Percentiles rank a stretch among this genome's conserved stretches.
These are phyloP conservation scores for Drosophila rufa DNA, from an alignment of 1,140 invertebrate genomes.

Conservation along the genomic window DNA sequence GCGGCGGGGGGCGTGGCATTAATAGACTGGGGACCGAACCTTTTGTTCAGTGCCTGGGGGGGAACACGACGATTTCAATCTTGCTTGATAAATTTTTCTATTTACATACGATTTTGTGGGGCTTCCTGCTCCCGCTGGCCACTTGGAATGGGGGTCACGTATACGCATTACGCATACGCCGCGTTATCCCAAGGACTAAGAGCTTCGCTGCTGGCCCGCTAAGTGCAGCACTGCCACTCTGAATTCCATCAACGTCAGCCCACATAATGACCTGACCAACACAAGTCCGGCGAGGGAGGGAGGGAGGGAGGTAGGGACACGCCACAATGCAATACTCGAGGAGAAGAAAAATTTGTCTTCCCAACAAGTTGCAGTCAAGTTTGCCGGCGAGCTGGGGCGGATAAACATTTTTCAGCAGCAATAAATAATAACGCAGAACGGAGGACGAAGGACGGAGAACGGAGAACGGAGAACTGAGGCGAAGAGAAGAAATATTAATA, in stretches of 20 bases:
- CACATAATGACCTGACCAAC: constrained; percentile 77
- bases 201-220: constrained; percentile 53
- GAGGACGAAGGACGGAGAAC: constrained; percentile 2
- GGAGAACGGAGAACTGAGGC: constrained; percentile 10
- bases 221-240: constrained; percentile 61
- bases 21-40: constrained; percentile 44
- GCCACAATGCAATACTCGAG: constrained; percentile 22
- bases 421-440: constrained; percentile 75
- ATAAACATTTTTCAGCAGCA: constrained; percentile 82
- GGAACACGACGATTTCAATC: constrained; percentile 68
- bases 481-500: constrained; percentile 70
- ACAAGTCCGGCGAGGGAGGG: constrained; percentile 29
- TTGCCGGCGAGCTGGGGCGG: constrained; percentile 72
- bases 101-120: constrained; percentile 64
- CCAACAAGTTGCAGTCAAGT: constrained; percentile 77
- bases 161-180: constrained; percentile 78
- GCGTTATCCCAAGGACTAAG: constrained; percentile 58
- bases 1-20: constrained; percentile 4
- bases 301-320: background rate
- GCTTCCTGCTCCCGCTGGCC: constrained; percentile 15
- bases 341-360: constrained; percentile 77
- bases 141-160: constrained; percentile 67
- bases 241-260: constrained; percentile 77
- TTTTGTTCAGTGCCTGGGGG: constrained; percentile 50
- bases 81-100: constrained; percentile 75